A percentile compares a stretch with the other conserved stretches of the same genome.
These are phyloP conservation scores for Rhyzopertha dominica DNA, from an alignment of 1,140 invertebrate species.

Conservation along the genomic window DNA sequence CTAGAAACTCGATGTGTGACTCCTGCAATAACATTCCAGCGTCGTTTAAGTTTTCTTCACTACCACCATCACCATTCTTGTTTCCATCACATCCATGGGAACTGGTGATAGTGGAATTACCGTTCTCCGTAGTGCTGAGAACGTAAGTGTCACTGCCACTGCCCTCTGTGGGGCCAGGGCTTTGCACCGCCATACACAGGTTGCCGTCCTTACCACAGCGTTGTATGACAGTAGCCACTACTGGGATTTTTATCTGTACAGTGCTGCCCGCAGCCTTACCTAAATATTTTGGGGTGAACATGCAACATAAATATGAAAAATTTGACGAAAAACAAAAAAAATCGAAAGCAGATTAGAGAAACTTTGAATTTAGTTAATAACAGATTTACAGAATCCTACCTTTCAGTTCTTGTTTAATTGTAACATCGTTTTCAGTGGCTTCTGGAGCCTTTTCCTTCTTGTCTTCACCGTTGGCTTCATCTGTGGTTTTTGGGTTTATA, in stretches of 20 bases:
- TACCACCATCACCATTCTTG: no score
- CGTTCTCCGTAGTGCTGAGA: no score
- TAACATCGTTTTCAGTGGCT: neutral
- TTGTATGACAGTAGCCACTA: conserved; percentile 42
- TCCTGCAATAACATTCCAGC: no score
- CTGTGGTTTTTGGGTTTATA: conserved; percentile 25
- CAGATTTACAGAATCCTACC: neutral
- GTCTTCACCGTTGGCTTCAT: conserved; percentile 2
- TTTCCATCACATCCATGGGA: no score
- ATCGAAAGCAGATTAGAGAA: neutral
- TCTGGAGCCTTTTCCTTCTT: neutral
- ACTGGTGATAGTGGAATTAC: no score
- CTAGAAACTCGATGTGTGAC: no score
- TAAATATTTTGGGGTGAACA: neutral
- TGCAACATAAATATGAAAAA: neutral
- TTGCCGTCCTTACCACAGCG: conserved; percentile 21
- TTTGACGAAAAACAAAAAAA: neutral
- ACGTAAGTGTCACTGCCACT: no score
- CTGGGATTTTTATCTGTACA: conserved; percentile 40
- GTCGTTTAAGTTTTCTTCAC: no score
- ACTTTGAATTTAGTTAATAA: neutral
- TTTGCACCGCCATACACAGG: no score
- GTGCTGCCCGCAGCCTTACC: conserved; percentile 26
- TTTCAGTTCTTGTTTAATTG: neutral
- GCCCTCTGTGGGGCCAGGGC: no score